Evolutionary conservation across 1,140 invertebrate genomes (phyloP), one percentile per base, ranked within the genome.

Genomic region (Papilio dardanus): DNA sequence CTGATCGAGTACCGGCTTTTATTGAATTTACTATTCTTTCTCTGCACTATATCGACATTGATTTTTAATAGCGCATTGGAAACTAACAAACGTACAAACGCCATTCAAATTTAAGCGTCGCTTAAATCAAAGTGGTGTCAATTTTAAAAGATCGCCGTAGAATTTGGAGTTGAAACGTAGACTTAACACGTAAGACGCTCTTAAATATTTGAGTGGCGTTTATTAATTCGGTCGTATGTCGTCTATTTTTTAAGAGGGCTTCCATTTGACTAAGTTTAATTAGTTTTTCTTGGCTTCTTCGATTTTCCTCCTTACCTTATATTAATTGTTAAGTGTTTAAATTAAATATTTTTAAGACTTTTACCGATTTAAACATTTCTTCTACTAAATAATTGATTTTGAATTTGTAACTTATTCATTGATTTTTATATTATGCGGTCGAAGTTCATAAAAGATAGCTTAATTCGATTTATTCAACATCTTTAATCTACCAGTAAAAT

Each of bases 1-100:
- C 84, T 88, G 89, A 90, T 92, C 90, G 89, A 90, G 83, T 83
- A 84, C 83, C 75, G 84, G 58, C 66, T 80, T 69, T 89, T 89
- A 89, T 92, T 88, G 81, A 84, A 83, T 90, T 90, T 89, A 82
- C 84, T 85, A 85, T 87, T 89, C 88, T 88, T 88, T 84, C 83
- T 78, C 74, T 85, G 33, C 67, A 35, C 33, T 83, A 79, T 71
- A 77, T 80, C 75, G 79, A 91, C 88, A 90, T 92, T 92, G 90
- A 92, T 92, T 92, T 85, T 91, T 92, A 89, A 88, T 92, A 89
- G 88, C 88, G 80, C 75, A 77, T 84, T 62, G 68, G 37, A 50
- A 71, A 16, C 40, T 71, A 50, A n/a, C n/a, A n/a, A n/a, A n/a
- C n/a, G n/a, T n/a, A n/a, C n/a, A n/a, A n/a, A n/a, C n/a, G n/a